Percentiles rank a stretch among this genome's conserved stretches.
Evolutionary conservation across 2,113 vertebrate genomes (phyloP).

Genomic region (Colius striatus): DNA sequence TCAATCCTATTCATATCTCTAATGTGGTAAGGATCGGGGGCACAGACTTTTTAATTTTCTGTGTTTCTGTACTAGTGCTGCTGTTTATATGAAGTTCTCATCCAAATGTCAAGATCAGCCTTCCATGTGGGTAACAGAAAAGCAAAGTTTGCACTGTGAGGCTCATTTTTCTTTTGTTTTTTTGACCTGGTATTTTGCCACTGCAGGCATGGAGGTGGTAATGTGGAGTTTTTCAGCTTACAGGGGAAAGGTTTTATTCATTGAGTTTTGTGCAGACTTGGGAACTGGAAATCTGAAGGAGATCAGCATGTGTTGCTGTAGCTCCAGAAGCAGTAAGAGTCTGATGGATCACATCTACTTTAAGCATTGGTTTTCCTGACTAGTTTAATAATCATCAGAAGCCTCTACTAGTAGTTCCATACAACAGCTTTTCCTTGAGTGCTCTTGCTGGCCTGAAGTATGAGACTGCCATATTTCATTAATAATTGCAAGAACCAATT

Average conservation of each 20-base stretch:
- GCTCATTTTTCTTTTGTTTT: neutral
- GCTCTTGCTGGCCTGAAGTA: neutral
- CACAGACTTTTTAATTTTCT: neutral
- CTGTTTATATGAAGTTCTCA: neutral
- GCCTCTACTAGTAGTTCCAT: neutral
- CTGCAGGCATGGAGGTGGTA: neutral
- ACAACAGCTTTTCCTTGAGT: neutral
- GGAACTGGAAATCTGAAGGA: neutral
- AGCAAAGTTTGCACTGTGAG: neutral
- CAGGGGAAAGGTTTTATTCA: neutral
- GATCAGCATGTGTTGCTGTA: neutral
- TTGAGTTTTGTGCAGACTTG: neutral
- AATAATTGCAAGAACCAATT: neutral
- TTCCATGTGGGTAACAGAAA: neutral
- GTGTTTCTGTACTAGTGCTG: neutral
- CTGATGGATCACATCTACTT: neutral
- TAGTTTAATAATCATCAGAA: neutral
- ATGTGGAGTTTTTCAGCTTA: neutral
- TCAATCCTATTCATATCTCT: neutral
- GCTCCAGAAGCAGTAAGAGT: neutral
- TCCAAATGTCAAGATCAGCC: neutral
- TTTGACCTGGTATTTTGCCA: neutral
- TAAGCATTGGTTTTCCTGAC: neutral
- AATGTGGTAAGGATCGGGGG: neutral
- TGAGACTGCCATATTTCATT: neutral